Conservation (phyloP, 2,113 vertebrate genomes). For the Vicugna pacos region DNA sequence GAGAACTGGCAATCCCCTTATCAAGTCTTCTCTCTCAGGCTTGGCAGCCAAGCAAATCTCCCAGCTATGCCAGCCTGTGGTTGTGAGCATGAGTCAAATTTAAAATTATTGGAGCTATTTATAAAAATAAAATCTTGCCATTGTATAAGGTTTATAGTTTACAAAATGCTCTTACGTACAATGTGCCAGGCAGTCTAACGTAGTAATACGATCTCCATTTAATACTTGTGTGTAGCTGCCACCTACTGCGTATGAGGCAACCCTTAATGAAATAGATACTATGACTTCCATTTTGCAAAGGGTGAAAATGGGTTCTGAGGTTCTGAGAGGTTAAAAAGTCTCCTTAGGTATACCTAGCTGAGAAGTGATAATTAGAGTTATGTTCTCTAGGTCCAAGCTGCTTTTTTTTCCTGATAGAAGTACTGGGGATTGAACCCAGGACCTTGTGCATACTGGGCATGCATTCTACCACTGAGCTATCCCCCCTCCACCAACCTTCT, state of each 20-base stretch:
- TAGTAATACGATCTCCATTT: neutral
- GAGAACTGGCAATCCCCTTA: conserved; percentile 68
- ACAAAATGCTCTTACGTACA: neutral
- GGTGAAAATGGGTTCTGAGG: neutral
- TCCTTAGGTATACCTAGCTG: neutral
- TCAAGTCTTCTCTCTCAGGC: conserved; percentile 56
- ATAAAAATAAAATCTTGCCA: conserved; percentile 52
- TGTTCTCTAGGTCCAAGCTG: neutral
- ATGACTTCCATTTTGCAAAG: neutral
- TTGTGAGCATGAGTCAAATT: conserved; percentile 75
- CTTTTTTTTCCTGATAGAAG: neutral
- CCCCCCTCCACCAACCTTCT: neutral
- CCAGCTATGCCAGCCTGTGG: conserved; percentile 48
- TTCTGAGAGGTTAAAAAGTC: neutral
- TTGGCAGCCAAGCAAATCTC: conserved; percentile 51
- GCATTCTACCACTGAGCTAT: too few relatives aligned
- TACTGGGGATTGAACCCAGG: too few relatives aligned
- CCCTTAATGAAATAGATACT: neutral
- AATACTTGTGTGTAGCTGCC: neutral
- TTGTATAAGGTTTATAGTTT: conserved; percentile 37
- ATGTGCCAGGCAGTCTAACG: neutral
- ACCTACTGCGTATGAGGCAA: neutral
- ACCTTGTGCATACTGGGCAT: too few relatives aligned
- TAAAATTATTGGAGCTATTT: conserved; percentile 80
- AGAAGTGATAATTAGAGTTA: neutral